Conservation (phyloP, 2,113 vertebrate genomes). For the Vombatus ursinus region DNA sequence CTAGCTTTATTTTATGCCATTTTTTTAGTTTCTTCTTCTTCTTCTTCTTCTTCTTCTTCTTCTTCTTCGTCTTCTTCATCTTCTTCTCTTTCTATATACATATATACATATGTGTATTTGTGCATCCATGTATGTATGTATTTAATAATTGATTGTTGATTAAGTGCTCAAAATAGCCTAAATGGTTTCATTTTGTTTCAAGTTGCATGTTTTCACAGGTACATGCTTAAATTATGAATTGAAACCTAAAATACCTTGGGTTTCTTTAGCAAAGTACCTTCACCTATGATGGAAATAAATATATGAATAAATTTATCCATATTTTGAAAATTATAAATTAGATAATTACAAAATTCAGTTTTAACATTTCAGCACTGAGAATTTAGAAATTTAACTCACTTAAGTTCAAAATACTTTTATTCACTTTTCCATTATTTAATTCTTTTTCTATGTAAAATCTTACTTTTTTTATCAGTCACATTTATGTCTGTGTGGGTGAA, state of each 20-base stretch:
- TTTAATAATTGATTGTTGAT: neutral
- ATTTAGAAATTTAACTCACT: neutral
- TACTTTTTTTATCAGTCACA: neutral
- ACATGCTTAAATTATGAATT: neutral
- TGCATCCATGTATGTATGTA: neutral
- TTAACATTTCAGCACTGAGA: neutral
- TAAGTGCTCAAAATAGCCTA: no score
- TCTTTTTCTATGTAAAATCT: neutral
- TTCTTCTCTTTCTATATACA: neutral
- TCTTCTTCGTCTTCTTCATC: neutral
- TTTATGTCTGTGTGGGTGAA: neutral
- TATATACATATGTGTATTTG: no score
- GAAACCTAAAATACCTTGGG: neutral
- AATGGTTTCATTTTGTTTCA: neutral
- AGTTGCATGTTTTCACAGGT: neutral
- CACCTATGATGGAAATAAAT: neutral
- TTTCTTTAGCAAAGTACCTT: neutral
- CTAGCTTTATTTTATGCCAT: neutral
- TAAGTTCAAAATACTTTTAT: neutral
- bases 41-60: no score
- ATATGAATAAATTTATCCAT: neutral
- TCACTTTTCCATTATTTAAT: neutral
- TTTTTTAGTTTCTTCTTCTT: neutral
- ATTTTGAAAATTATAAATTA: neutral
- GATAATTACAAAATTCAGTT: neutral